Evolutionary conservation across 1,140 invertebrate genomes (phyloP), one percentile per base, ranked within the genome.

Genomic region (Nilaparvata lugens): DNA sequence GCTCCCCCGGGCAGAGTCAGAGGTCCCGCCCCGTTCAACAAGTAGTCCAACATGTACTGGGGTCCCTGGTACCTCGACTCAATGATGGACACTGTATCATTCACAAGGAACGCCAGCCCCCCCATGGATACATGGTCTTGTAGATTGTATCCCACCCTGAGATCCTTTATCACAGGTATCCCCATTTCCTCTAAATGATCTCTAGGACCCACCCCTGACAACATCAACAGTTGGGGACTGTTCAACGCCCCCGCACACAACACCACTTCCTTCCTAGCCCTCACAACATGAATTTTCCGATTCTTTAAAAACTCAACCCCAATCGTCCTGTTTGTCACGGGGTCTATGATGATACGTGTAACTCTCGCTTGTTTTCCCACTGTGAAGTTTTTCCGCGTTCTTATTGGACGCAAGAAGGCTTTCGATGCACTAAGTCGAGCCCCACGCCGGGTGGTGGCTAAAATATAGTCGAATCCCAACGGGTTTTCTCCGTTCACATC

Each of bases 191-290:
- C 71, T 0, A 95, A 73, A 64, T 89, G 81, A 16, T 82, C 73
- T 58, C 69, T 77, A 0, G 87, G 87, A 1, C 88, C 88, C 23
- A 91, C 79, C 7, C 88, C 89, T 0, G 86, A 89, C 1, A 89
- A 67, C 80, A 89, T 83, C 1, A 91, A 70, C 2, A 91, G 57
- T 65, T 87, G 82, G 2, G 86, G 81, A 0, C 83, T 79, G 64
- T 87, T 85, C 5, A 88, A 79, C 0, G 81, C 75, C 2, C 87
- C 87, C 0, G 81, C 83, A 0, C 82, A 83, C 4, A 88, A 28
- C 28, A 89, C 78, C 0, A 88, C 77, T 73, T 89, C 86, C 61
- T 84, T 86, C 1, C 71, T 73, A 0, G 76, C 78, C 13, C 73
- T 72, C 0, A 81, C 75, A 18, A 70, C 68, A 0, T 76, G 68